phyloP scores from a whole-genome alignment of 2,113 vertebrate genomes.

The Lamprotornis superbus region DNA sequence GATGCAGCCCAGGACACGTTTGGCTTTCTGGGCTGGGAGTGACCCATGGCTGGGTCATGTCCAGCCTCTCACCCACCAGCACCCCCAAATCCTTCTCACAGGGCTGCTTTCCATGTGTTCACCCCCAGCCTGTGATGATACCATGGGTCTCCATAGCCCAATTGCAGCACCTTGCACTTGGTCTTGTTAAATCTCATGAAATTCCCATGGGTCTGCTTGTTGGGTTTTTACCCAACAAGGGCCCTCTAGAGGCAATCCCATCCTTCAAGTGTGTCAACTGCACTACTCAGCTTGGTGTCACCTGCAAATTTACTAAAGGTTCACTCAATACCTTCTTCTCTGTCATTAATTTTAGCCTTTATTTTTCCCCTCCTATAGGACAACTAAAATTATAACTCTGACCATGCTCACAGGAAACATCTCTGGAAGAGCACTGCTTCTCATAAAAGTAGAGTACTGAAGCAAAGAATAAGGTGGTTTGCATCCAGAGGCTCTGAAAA shows the following conservation, averaged over 20 bases:
- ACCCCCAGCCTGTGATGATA: rapidly evolving
- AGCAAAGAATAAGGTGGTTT: not conserved
- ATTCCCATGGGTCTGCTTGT: rapidly evolving
- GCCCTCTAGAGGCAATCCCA: too few species aligned
- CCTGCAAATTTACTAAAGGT: not conserved
- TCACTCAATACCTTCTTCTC: not conserved
- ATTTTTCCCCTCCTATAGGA: not conserved
- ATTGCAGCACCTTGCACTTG: not conserved
- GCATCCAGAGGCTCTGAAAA: not conserved
- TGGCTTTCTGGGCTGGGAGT: not conserved
- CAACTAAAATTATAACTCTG: not conserved
- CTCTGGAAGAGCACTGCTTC: not conserved
- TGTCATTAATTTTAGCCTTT: not conserved
- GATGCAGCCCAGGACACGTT: not conserved
- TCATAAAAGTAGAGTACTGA: not conserved
- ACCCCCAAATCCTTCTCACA: not conserved
- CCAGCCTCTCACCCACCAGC: not conserved
- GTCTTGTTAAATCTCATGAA: not conserved
- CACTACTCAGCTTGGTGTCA: too few species aligned
- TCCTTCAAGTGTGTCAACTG: not conserved
- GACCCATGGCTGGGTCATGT: not conserved
- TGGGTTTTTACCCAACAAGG: rapidly evolving
- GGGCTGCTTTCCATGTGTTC: rapidly evolving
- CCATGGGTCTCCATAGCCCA: rapidly evolving
- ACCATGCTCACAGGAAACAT: not conserved